Conservation (phyloP, 2,888 invertebrate genomes). For the Drosophila paramelanica region DNA sequence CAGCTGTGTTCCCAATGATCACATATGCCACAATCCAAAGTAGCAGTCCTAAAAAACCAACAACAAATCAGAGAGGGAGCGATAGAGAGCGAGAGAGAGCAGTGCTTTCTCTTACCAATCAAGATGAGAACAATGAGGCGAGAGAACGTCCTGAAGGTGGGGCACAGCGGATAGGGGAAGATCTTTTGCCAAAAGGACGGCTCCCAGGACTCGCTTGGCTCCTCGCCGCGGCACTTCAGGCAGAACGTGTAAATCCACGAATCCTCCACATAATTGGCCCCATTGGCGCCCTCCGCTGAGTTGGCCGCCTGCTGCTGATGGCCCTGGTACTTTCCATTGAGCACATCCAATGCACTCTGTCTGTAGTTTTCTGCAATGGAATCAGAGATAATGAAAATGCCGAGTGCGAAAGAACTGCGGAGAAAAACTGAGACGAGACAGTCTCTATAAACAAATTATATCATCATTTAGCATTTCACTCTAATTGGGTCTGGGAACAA, state of each 20-base stretch:
- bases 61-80: too few species aligned
- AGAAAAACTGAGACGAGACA: not conserved
- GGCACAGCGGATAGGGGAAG: slow-evolving; percentile 94
- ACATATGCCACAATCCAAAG: slow-evolving; percentile 92
- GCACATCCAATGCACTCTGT: slow-evolving; percentile 79
- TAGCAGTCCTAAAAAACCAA: slow-evolving; percentile 86
- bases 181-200: slow-evolving; percentile 92
- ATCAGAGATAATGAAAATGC: slow-evolving; percentile 26
- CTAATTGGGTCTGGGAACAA: slow-evolving; percentile 52
- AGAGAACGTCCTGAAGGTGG: slow-evolving; percentile 93
- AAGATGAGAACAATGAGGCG: slow-evolving; percentile 90
- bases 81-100: fast-evolving
- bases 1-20: slow-evolving; percentile 91
- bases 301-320: slow-evolving; percentile 55
- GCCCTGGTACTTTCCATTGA: slow-evolving; percentile 80
- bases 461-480: slow-evolving; percentile 49
- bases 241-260: slow-evolving; percentile 95
- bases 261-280: slow-evolving; percentile 81
- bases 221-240: slow-evolving; percentile 91
- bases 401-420: slow-evolving; percentile 41
- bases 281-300: slow-evolving; percentile 38
- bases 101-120: slow-evolving; percentile 86
- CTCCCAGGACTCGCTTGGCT: slow-evolving; percentile 92
- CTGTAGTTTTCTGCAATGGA: slow-evolving; percentile 77
- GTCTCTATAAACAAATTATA: slow-evolving; percentile 46